A percentile compares a stretch with the other conserved stretches of the same genome.
Conservation (phyloP, 2,888 invertebrate genomes). For the Sinhomidia bicolor region DNA sequence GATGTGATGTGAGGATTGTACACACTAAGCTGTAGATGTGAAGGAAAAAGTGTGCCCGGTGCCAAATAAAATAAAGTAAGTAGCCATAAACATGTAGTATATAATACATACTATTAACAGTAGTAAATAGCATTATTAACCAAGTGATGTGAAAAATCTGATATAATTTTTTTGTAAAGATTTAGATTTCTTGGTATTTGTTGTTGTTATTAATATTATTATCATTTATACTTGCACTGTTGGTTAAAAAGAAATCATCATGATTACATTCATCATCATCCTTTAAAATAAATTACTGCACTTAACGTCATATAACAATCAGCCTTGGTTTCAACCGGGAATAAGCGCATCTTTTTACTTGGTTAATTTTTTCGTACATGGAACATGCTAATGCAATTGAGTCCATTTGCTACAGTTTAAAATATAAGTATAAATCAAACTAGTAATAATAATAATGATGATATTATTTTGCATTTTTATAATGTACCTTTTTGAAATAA, state of each 20-base stretch:
- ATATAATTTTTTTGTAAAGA: conserved; percentile 25
- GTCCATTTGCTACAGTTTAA: too few relatives aligned
- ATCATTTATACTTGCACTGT: not conserved
- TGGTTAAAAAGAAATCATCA: not conserved
- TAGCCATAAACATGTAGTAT: conserved; percentile 22
- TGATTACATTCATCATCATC: not conserved
- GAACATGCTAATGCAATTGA: not conserved
- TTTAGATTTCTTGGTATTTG: conserved; percentile 43
- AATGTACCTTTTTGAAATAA: too few relatives aligned
- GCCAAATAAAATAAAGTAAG: conserved; percentile 39
- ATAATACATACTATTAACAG: not conserved
- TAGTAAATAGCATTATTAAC: not conserved
- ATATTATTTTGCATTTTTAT: too few relatives aligned
- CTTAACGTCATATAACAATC: conserved; percentile 19
- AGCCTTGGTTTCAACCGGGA: not conserved
- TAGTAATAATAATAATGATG: too few relatives aligned
- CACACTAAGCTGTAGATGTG: conserved; percentile 2
- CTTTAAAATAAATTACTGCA: not conserved
- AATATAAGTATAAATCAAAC: too few relatives aligned
- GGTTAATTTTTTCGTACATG: not conserved
- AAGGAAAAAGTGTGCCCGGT: conserved; percentile 43
- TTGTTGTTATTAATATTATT: conserved; percentile 29
- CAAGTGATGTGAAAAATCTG: conserved; percentile 32
- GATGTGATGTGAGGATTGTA: not conserved
- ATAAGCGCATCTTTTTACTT: not conserved